Evolutionary conservation across 2,113 vertebrate species (phyloP), one percentile per base, ranked within the genome.

Genomic region (Hipposideros armiger): DNA sequence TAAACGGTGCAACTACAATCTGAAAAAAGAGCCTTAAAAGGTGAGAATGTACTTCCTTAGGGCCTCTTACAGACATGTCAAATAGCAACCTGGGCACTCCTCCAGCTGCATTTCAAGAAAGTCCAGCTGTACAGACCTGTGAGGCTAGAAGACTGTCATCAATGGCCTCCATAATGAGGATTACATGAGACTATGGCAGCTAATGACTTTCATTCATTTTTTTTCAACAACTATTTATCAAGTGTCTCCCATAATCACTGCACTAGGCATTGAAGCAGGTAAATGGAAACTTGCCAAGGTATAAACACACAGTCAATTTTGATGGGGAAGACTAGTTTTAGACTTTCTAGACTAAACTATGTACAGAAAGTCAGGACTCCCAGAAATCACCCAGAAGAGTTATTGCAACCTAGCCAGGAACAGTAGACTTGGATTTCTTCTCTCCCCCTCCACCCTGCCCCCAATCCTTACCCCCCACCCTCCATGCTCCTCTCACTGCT

Each of bases 141-240:
- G 32, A 47, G 6, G 28, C 16, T 17, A 10, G n/a, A 14, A 64
- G 22, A 16, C 1, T 13, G n/a, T 14, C 50, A 24, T 7, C 40
- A n/a, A 1, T 0, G 4, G 64, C 45, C 45, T 84, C 36, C 8
- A 1, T 7, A 17, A 76, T 58, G 24, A 58, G 2, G n/a, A 70
- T 26, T 22, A n/a, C 26, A 54, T 1, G 60, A 47, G 30, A 52
- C 15, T 24, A 22, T 1, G 17, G 58, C 58, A 58, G 54, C 72
- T 19, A n/a, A 2, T n/a, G 30, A 70, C 45, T 74, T 52, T n/a
- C 2, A 7, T 42, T 10, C 62, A 30, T 30, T 80, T 36, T 47
- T 47, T 62, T 54, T n/a, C 42, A 30, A 52, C 40, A 83, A 69
- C 24, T 62, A 42, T 26, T 69, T 86, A 56, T 16, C 10, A 32